A percentile compares a stretch with the other conserved stretches of the same genome.
Conservation (phyloP, 2,797 vertebrate genomes). For the Jordanella pulchra region DNA sequence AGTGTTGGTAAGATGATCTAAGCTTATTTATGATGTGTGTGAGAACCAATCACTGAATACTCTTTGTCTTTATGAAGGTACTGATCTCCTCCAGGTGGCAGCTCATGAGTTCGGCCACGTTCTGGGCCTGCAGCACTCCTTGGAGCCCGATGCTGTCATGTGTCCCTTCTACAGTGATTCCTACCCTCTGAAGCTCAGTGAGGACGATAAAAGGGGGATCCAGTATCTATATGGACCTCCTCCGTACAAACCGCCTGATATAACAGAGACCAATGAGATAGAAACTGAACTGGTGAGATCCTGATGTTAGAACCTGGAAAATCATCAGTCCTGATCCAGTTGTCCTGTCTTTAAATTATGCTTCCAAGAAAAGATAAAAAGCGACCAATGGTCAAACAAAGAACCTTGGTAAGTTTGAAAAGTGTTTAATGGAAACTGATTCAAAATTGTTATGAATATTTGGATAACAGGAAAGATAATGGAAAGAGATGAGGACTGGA, state of each 20-base stretch:
- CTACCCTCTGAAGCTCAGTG: constrained; percentile 86
- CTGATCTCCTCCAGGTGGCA: constrained; percentile 91
- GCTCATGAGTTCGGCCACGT: constrained; percentile 93
- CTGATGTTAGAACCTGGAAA: neutral
- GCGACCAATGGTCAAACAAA: neutral
- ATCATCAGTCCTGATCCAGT: neutral
- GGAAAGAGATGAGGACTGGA: neutral
- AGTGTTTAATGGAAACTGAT: neutral
- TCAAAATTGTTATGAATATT: neutral
- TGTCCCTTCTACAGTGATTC: constrained; percentile 90
- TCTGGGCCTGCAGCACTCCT: constrained; percentile 90
- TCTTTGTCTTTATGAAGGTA: constrained; percentile 68
- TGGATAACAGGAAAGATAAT: neutral
- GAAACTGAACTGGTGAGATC: constrained; percentile 52
- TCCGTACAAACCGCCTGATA: neutral
- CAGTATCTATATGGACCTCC: constrained; percentile 82
- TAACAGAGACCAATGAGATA: constrained; percentile 60
- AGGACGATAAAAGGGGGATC: constrained; percentile 89
- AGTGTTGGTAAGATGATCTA: constrained; percentile 66
- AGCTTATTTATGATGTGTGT: neutral
- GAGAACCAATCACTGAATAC: neutral
- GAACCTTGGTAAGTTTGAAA: neutral
- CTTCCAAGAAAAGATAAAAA: neutral
- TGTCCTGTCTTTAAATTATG: neutral
- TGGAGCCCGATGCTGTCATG: constrained; percentile 88